Conservation (phyloP, 2,888 invertebrate species). For the Ceratothoa steindachneri region DNA sequence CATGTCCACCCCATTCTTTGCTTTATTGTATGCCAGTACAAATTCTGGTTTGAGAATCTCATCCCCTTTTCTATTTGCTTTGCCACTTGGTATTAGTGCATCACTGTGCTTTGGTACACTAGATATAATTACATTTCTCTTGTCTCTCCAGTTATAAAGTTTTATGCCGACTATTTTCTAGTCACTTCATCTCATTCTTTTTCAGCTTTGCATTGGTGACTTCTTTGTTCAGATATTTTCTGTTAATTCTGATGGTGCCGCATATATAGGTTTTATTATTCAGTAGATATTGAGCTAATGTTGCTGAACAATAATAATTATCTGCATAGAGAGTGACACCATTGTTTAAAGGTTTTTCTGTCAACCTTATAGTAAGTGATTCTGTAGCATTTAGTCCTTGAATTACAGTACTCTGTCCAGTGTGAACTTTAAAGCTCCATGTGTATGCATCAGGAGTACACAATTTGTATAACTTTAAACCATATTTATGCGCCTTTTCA, state of each 20-base stretch:
- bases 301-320: conserved; percentile 10
- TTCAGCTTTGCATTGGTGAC: conserved; percentile 23
- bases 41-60: conserved; percentile 16
- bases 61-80: conserved; percentile 13
- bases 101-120: conserved; percentile 18
- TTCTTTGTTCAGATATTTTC: conserved; percentile 21
- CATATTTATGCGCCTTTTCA: conserved; percentile 20
- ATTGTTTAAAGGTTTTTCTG: conserved; percentile 1
- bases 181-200: conserved; percentile 8
- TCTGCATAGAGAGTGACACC: conserved; percentile 7
- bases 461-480: conserved; percentile 22
- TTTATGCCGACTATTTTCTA: conserved; percentile 11
- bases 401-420: conserved; percentile 1
- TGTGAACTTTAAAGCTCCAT: conserved; percentile 22
- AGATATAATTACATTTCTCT: conserved; percentile 21
- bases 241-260: conserved; percentile 18
- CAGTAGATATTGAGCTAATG: conserved; percentile 20
- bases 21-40: conserved; percentile 19
- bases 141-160: conserved; percentile 18
- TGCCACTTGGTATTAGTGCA: conserved; percentile 11
- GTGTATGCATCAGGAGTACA: conserved; percentile 26
- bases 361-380: conserved; percentile 4
- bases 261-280: conserved; percentile 20
- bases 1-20: conserved; percentile 23
- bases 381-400: conserved; percentile 15